A percentile compares a stretch with the other conserved stretches of the same genome.
phyloP scores from a whole-genome alignment of 2,113 vertebrate species.

The Osmerus eperlanus region DNA sequence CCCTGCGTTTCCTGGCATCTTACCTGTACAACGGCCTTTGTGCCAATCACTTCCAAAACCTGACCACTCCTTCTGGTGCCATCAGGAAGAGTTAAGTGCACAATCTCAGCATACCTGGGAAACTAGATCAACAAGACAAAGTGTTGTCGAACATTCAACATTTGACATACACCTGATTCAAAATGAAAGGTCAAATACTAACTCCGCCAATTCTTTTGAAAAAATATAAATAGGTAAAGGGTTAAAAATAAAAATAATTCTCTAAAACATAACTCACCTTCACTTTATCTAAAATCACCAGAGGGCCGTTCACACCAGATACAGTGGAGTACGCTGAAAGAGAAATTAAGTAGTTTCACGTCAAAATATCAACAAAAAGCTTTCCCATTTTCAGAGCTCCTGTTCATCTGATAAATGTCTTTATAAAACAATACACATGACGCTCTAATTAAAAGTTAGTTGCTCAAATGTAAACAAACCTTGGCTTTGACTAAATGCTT shows the following conservation, averaged over 20 bases:
- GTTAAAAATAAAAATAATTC: background rate
- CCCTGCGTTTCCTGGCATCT: background rate
- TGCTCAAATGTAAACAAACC: no score
- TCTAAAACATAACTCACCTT: constrained; percentile 63
- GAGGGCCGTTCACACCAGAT: constrained; percentile 78
- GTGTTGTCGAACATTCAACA: constrained; percentile 58
- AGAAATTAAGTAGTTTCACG: background rate
- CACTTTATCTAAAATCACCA: constrained; percentile 80
- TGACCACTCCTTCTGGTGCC: constrained; percentile 78
- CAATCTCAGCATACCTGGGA: constrained; percentile 79
- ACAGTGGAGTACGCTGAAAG: constrained; percentile 78
- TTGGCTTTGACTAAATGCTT: no score
- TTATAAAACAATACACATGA: no score
- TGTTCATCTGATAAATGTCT: no score
- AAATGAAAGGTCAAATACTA: no score
- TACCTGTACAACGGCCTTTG: constrained; percentile 79
- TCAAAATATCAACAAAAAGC: constrained; percentile 18
- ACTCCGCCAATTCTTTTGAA: no score
- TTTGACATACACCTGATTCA: background rate
- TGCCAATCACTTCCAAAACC: constrained; percentile 78
- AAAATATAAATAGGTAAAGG: background rate
- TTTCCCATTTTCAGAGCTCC: no score
- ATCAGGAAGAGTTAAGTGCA: constrained; percentile 78
- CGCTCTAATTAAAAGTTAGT: no score
- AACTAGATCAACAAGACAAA: constrained; percentile 63